Base-by-base conservation (phyloP, 2,797 vertebrate genomes). In the Neostethus bicornis region DNA sequence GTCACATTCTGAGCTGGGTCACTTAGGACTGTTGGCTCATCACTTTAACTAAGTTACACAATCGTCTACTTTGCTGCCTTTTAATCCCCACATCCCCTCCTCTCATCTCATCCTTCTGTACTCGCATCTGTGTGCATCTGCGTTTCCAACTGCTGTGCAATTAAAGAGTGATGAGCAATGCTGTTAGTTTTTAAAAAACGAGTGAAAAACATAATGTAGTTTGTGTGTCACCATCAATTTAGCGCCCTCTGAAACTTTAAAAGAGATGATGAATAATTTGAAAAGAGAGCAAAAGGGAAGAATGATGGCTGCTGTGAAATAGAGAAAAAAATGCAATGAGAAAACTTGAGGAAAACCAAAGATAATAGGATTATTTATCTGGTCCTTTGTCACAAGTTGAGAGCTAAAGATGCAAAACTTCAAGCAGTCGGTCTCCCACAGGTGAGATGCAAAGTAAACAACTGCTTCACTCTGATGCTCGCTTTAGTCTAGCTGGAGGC, bases 401-500 rank as follows among this genome's bases (percentile, higher is more conserved):
- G 91, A 91, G 78, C 78, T 90, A 93, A 92, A 92, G 91, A 93
- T 81, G 89, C 84, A 81, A 90, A 93, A 93, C 92, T 93, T 93
- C 91, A 93, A 90, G 87, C 85, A 70, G 63, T 76, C 80, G 60
- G 66, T 73, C 85, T 93, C 94, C 94, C 92, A 73, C 63, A 92
- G 92, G 94, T 88, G 78, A 92, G 85, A 92, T 85, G 80, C 90
- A 92, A 90, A 92, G 94, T 93, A 93, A 95, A 95, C 93, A 94
- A 94, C 91, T 89, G 91, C 91, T 95, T 94, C 92, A 93, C 93
- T 94, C 89, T 93, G 93, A 93, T 92, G 92, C 90, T 89, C 93
- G 90, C 89, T 94, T 96, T 94, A 95, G 92, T 92, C 91, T 90
- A 85, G 93, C 95, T 95, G 84, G 85, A 94, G 95, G 95, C 93